Evolutionary conservation across 35 echinoderm and acorn worm species (phyloP), one percentile per base, ranked within the genome.

Genomic region (Strongylocentrotus purpuratus): DNA sequence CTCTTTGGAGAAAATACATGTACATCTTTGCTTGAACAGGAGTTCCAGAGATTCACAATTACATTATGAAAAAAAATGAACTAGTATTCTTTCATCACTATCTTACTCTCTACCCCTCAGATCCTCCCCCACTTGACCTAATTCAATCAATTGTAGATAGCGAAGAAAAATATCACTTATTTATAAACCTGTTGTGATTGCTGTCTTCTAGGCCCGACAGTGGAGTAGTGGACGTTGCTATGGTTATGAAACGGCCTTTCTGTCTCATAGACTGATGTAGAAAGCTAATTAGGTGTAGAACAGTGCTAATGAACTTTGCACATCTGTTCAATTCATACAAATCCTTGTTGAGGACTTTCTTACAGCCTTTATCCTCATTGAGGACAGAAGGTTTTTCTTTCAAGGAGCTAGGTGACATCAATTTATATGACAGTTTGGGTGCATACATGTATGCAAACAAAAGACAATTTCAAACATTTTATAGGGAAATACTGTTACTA

Each of bases 291-390:
- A 78, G 65, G 22, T 78, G 25, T 28, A 22, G 65, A 78, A 78
- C 65, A 78, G 65, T 78, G 65, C 65, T 78, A 78, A 78, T 78
- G 65, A 78, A 78, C 65, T 78, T 78, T 78, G 65, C 65, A 28
- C 65, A 78, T 78, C 65, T 78, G 65, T 78, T 78, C 65, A 78
- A 78, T 78, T 78, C 65, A 78, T 78, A 78, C 65, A 78, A 78
- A 78, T 78, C 65, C 65, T 78, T 78, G 22, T 78, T n/a, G 65
- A 12, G 65, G 65, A 78, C 65, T 78, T 7, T 78, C 65, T 78
- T 78, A 28, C 65, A 78, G 22, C 65, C 4, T 78, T 78, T 78
- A 78, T 28, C 65, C 65, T 78, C 65, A 78, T 78, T 78, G 22
- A n/a, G 65, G 28, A 22, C 65, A 78, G 65, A 28, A 28, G 65